Evolutionary conservation across 2,888 invertebrate species (phyloP), one percentile per base, ranked within the genome.

Genomic region (Yponomeuta sedellus): DNA sequence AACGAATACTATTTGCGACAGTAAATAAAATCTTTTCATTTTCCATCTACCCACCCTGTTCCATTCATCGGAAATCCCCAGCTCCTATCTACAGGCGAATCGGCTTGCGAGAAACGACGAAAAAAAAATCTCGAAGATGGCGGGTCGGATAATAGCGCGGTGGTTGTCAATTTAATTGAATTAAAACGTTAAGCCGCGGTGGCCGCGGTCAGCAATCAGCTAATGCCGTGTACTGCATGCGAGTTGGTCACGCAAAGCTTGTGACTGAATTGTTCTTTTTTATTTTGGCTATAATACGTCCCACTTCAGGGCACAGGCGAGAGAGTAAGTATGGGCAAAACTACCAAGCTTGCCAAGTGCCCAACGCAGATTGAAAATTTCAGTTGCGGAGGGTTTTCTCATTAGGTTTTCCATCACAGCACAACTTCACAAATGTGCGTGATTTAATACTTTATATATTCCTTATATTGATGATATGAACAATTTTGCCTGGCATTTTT

Each of bases 121-220:
- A 25, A 62, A 11, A 25, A 62, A 28, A 62, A 28, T 34, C 62
- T 62, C 77, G 83, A 85, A 85, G 87, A 85, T 85, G 85, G 83
- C 86, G 82, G 77, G 19, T 79, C 77, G 78, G 81, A 83, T 88
- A 88, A 85, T 84, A 82, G 81, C 77, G 76, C 81, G 39, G 74
- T 75, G 79, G 81, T 77, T 80, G 85, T 88, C 83, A 80, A 87
- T 88, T 88, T 90, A 90, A 90, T 89, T 88, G 89, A 87, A 90
- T 90, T 90, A 90, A 90, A 90, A 88, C 86, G 88, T 84, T 85
- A 85, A 82, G 85, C 81, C 75, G 82, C 79, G 81, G 82, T 74
- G 76, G n/a, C 56, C 12, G 72, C 75, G 76, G n/a, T 56, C 10
- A 71, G 79, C 87, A 90, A 90, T 90, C 89, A 89, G 80, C 89